Base-by-base conservation (phyloP, 2,797 vertebrate species). In the Pteropus rufus region DNA sequence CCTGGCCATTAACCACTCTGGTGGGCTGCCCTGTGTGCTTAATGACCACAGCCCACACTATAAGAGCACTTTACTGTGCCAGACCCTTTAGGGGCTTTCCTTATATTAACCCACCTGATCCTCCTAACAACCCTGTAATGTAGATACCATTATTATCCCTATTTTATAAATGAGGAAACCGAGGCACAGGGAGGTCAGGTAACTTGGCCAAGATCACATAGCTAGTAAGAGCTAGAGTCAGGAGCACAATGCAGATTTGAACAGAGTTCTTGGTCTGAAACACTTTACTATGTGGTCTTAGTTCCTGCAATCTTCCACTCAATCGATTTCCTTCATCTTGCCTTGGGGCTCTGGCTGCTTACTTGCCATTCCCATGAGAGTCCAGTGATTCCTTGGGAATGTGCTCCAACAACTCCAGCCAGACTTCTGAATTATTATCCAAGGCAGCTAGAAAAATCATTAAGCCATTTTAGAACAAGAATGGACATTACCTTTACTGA, bases 251-350 rank as follows among this genome's bases (percentile, higher is more conserved):
- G n/a, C 18, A 54, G 34, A 36, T 46, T 24, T n/a, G 46, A 72
- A 14, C 29, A 54, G 54, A 76, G 29, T 36, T 31, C 24, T 70
- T 44, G 69, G n/a, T 89, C 19, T 54, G 16, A 6, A 41, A 23
- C 2, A 0, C 29, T 62, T 54, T 1, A 0, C 65, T 23, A 0
- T 2, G 9, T 1, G 7, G 46, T 64, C 52, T 49, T 29, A 12
- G 36, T 5, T 64, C 72, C 39, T 46, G 31, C 18, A 31, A 0
- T 54, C 69, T 94, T 69, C 77, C 65, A 31, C 67, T 44, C 44
- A 11, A 10, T 6, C 1, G 0, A 2, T 41, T 60, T 29, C 52
- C 34, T n/a, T 70, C 65, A 29, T 89, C 46, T 89, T 49, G 34
- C 73, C 81, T 75, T 34, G 54, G 58, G 64, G 46, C 64, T 82